Evolutionary conservation across 2,113 vertebrate genomes (phyloP).

Genomic region (Bettongia penicillata): DNA sequence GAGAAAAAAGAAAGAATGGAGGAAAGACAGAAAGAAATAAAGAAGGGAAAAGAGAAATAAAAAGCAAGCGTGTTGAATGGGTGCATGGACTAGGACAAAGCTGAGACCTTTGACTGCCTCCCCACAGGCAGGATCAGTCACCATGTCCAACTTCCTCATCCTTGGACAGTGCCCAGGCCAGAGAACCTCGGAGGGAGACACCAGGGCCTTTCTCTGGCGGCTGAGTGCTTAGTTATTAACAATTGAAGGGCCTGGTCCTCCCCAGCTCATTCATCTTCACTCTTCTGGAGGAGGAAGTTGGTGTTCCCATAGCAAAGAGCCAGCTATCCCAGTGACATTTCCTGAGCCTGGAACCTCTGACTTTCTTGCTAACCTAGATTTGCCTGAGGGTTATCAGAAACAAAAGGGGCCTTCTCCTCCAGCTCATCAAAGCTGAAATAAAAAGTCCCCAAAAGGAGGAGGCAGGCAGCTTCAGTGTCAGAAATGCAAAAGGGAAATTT

Average conservation of each 20-base stretch:
- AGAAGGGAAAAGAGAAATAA: neutral
- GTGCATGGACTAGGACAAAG: neutral
- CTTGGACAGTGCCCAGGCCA: neutral
- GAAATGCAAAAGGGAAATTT: constrained; percentile 89
- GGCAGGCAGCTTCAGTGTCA: constrained; percentile 81
- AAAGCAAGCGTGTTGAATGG: neutral
- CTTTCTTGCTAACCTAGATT: constrained; percentile 86
- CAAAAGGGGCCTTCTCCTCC: constrained; percentile 90
- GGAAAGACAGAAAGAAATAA: neutral
- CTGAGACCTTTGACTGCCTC: neutral
- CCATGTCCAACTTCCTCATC: neutral
- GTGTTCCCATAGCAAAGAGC: constrained; percentile 52
- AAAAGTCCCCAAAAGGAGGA: constrained; percentile 85
- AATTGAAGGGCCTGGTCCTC: neutral
- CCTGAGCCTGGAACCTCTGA: constrained; percentile 87
- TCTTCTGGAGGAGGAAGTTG: neutral
- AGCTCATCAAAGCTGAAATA: constrained; percentile 88
- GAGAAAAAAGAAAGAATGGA: fast-evolving
- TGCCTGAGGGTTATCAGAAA: constrained; percentile 89
- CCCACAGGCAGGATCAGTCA: neutral
- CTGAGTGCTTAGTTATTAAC: neutral
- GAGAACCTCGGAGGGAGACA: neutral
- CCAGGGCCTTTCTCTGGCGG: neutral
- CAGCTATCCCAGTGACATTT: constrained; percentile 91
- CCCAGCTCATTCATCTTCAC: neutral